phyloP scores from a whole-genome alignment of 2,888 invertebrate species.

The Eulithis testata region DNA sequence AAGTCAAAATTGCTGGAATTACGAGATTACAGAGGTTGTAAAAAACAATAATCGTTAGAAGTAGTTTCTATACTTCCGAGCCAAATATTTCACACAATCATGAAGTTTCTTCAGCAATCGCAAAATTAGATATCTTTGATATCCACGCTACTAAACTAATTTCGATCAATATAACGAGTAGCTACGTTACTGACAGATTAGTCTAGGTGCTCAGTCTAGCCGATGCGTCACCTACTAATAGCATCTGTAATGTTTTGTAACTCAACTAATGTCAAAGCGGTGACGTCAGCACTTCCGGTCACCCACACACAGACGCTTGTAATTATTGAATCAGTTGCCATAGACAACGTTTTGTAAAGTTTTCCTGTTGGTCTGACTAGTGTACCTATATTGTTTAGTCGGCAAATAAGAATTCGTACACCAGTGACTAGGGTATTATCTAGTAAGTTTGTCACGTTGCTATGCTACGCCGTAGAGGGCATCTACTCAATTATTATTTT shows the following conservation, averaged over 20 bases:
- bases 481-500: background rate
- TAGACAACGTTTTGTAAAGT: slow-evolving; percentile 2
- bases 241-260: slow-evolving; percentile 45
- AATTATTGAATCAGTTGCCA: slow-evolving; percentile 28
- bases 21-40: no score
- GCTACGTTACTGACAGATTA: slow-evolving; percentile 9
- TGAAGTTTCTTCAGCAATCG: no score
- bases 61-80: no score
- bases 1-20: no score
- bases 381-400: no score
- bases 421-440: no score
- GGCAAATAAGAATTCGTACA: background rate
- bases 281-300: slow-evolving; percentile 48
- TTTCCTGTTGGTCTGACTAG: background rate
- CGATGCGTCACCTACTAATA: slow-evolving; percentile 29
- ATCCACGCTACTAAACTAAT: background rate
- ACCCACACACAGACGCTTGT: slow-evolving; percentile 39
- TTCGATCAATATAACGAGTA: slow-evolving; percentile 15
- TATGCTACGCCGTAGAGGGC: background rate
- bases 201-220: slow-evolving; percentile 26
- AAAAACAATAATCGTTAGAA: no score
- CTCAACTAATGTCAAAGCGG: slow-evolving; percentile 43
- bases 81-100: no score
- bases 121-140: no score
- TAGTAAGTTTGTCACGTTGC: no score